Percentiles rank a stretch among this genome's conserved stretches.
Evolutionary conservation across 2,113 vertebrate genomes (phyloP).

Genomic region (Hiodon tergisus): DNA sequence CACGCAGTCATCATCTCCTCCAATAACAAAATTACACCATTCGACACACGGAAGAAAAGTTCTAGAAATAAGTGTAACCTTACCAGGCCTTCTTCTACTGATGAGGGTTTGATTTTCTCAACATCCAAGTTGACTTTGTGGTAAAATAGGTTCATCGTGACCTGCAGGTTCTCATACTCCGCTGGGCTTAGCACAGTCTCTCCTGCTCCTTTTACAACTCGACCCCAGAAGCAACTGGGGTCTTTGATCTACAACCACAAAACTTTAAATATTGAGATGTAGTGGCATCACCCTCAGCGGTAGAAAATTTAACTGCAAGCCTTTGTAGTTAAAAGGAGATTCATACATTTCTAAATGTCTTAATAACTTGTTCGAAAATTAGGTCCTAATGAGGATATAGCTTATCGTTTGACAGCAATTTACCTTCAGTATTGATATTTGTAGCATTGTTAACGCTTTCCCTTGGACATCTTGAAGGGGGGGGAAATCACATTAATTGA

Average conservation of each 20-base stretch:
- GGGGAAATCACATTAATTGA: not conserved
- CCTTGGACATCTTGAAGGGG: not conserved
- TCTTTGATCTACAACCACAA: conserved; percentile 48
- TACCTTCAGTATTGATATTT: conserved; percentile 52
- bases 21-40: not conserved
- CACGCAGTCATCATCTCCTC: not conserved
- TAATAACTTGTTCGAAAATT: not conserved
- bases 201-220: conserved; percentile 23
- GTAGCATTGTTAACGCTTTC: conserved; percentile 28
- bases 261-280: not conserved
- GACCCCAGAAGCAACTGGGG: conserved; percentile 60
- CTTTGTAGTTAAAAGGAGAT: not conserved
- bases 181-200: conserved; percentile 17
- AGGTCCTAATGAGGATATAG: not conserved
- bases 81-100: conserved; percentile 55
- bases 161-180: conserved; percentile 44
- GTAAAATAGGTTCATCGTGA: conserved; percentile 62
- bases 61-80: not conserved
- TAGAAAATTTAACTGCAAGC: not conserved
- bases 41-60: not conserved
- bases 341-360: not conserved
- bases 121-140: conserved; percentile 37
- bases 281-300: not conserved
- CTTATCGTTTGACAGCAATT: not conserved
- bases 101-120: conserved; percentile 31